Evolutionary conservation across 1,140 invertebrate genomes (phyloP), one percentile per base, ranked within the genome.

Genomic region (Bilobella aurantiaca): DNA sequence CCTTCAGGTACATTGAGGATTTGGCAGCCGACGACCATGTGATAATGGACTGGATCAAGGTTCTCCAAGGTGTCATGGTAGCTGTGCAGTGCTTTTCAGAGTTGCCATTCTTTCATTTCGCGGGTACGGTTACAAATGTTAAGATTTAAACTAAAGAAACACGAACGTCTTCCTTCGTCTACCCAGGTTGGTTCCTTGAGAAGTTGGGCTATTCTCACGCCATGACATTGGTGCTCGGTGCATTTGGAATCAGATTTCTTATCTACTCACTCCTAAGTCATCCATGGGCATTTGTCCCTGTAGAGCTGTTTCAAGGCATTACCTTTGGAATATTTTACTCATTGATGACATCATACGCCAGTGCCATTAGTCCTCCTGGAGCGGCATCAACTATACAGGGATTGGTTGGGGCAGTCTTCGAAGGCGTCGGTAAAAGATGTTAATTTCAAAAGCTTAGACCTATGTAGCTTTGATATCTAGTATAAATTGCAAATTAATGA

Each of bases 271-370:
- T 88, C 30, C 76, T 94, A 30, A 79, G 79, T 1, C 86, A 91
- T 77, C 84, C 88, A 0, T 93, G 91, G 90, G 83, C 82, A 76
- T 84, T 89, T 59, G 78, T 96, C 62, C 85, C 90, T 1, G 84
- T 96, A 31, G 93, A 96, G 78, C 75, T 92, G 62, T 78, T 91
- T 5, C 90, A 95, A 78, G 91, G 91, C 18, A 78, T 93, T 8
- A 91, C 91, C 0, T 90, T 90, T 75, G 91, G 92, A 14, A 80
- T 96, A 65, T 90, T 90, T 75, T 96, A 91, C 79, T 84, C 91
- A 0, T 86, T 90, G 8, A 91, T 94, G 85, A 86, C 90, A 8
- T 89, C 88, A 0, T 95, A 93, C 77, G 90, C 90, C 0, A 90
- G 86, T 75, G 84, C 87, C 70, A 84, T 93, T 1, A 85, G 91